These are phyloP conservation scores for Trichoplusia ni DNA, from an alignment of 1,140 invertebrate genomes.

Conservation along the genomic window DNA sequence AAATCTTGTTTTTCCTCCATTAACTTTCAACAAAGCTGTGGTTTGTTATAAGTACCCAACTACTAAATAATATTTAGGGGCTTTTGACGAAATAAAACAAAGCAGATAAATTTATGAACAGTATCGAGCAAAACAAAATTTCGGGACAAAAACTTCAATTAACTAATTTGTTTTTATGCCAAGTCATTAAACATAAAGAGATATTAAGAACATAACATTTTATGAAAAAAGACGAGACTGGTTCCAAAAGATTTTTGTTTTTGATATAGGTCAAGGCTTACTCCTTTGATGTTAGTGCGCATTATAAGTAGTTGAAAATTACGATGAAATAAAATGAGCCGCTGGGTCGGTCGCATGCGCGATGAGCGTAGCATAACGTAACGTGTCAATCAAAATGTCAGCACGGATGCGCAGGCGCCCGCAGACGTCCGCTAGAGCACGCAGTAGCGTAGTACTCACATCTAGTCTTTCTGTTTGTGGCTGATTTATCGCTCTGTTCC, in stretches of 20 bases:
- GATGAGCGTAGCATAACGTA: conserved; percentile 42
- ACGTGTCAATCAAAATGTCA: conserved; percentile 64
- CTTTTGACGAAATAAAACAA: no score
- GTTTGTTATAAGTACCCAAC: no score
- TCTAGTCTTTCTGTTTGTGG: conserved; percentile 7
- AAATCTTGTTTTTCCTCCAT: no score
- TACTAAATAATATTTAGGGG: no score
- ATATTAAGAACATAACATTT: background rate
- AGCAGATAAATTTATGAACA: no score
- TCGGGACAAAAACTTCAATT: no score
- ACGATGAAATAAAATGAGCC: conserved; percentile 47
- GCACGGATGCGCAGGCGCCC: conserved; percentile 38
- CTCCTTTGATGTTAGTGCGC: conserved; percentile 34
- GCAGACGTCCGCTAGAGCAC: conserved; percentile 2
- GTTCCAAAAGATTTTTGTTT: conserved; percentile 29
- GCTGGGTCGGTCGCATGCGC: conserved; percentile 35
- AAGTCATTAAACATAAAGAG: background rate
- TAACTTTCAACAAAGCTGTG: no score
- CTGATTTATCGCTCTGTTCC: conserved; percentile 4
- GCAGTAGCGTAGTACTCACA: background rate
- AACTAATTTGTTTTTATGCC: no score
- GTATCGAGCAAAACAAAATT: no score
- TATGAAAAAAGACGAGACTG: no score
- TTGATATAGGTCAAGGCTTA: conserved; percentile 52
- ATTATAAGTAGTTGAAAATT: conserved; percentile 36